Conservation (phyloP, 1,140 invertebrate species). For the Achatina immaculata region DNA sequence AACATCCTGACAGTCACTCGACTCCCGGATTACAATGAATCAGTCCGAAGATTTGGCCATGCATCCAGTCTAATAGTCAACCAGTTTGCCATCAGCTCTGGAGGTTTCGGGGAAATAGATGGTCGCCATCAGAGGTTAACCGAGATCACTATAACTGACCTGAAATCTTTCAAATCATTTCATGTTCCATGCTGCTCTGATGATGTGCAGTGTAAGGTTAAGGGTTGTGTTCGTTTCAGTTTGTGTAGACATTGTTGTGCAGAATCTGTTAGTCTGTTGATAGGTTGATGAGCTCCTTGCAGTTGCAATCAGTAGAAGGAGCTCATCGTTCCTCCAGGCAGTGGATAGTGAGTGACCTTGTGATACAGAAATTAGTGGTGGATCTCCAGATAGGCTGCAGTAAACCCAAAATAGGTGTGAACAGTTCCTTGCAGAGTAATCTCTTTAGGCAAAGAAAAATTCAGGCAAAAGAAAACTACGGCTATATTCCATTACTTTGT, state of each 20-base stretch:
- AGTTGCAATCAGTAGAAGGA: background rate
- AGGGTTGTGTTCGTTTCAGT: background rate
- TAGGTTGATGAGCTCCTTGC: background rate
- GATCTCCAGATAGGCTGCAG: too few species aligned
- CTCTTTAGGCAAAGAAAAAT: too few species aligned
- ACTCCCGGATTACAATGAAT: background rate
- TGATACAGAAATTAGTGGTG: too few species aligned
- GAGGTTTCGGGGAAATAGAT: constrained; percentile 68
- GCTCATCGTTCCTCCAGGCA: background rate
- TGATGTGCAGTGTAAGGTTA: constrained; percentile 41
- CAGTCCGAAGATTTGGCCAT: constrained; percentile 62
- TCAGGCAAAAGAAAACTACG: too few species aligned
- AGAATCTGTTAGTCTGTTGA: background rate
- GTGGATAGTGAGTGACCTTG: too few species aligned
- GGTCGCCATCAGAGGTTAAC: constrained; percentile 65
- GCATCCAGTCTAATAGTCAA: constrained; percentile 43
- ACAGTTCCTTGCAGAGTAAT: too few species aligned
- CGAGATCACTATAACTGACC: constrained; percentile 53
- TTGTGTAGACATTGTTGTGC: too few species aligned
- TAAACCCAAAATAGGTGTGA: too few species aligned
- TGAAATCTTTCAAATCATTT: constrained; percentile 45
- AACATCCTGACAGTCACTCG: background rate
- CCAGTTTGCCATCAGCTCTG: constrained; percentile 51
- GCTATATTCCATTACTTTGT: too few species aligned
- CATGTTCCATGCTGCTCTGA: constrained; percentile 5